Base-by-base conservation (phyloP, 2,797 vertebrate species). In the Squalus acanthias region DNA sequence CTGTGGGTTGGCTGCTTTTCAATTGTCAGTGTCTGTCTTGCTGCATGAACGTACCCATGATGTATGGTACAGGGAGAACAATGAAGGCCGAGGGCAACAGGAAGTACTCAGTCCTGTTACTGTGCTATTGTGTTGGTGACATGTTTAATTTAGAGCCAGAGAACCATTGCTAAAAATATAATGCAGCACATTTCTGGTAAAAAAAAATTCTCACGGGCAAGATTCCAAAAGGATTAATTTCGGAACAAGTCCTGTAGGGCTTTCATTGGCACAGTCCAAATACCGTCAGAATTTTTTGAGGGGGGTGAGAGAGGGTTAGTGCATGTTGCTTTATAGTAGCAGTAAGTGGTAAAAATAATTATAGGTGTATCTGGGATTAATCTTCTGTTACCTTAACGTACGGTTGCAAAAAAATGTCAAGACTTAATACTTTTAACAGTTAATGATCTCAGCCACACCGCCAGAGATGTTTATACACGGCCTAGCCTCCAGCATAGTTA, bases 121-220 rank as follows among this genome's bases (percentile, higher is more conserved):
- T 33, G 17, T 9, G 50, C 29, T 76, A 57, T 22, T 74, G 69
- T 76, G 13, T 57, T 29, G 50, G 69, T 95, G 29, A 57, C 70
- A 24, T 13, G 13, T 95, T 74, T 95, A 95, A 50, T 70, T 91
- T 69, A 93, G 91, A 57, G 46, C 26, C 24, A 53, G 72, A 76
- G 94, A 95, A 76, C 53, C 15, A 57, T 53, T 95, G 67, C 53
- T 76, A 72, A 76, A 95, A 76, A 95, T 76, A 95, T 57, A 57
- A 60, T 76, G 67, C 29, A 76, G 70, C 70, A 60, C 26, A 53
- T 76, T 65, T 33, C 94, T 74, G 70, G 70, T 72, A 33, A 76
- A 95, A 74, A 72, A 50, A 60, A 76, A 17, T 17, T 33, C 70
- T 60, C 50, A 76, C 8, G 2, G 12, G 29, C 50, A 74, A 46